Percentiles rank a stretch among this genome's conserved stretches.
Conservation (phyloP, 2,113 vertebrate genomes). For the Charina bottae region DNA sequence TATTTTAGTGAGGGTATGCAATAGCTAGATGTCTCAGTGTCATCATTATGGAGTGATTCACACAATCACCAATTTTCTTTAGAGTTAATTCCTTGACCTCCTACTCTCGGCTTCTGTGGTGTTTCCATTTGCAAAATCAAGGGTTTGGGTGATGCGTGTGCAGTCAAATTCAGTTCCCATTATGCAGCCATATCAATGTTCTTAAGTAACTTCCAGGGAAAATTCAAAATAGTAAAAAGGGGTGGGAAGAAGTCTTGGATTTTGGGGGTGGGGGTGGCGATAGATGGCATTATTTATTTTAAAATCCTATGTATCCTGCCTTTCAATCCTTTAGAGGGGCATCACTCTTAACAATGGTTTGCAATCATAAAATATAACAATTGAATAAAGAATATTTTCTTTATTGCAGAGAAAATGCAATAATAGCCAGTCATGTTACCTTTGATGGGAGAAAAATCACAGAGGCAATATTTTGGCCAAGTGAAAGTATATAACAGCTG, state of each 20-base stretch:
- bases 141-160: not conserved
- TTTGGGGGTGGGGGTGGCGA: not conserved
- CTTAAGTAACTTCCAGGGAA: not conserved
- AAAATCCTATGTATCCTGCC: not conserved
- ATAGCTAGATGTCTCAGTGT: not conserved
- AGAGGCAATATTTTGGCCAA: too few species aligned
- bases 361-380: not conserved
- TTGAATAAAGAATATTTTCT: not conserved
- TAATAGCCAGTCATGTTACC: too few species aligned
- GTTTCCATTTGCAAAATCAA: not conserved
- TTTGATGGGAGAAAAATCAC: too few species aligned
- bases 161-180: not conserved
- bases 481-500: too few species aligned
- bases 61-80: not conserved
- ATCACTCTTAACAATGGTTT: not conserved
- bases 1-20: too few species aligned
- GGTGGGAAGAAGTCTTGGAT: not conserved
- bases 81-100: too few species aligned
- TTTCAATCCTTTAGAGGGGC: not conserved
- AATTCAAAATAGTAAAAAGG: not conserved
- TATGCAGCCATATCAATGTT: not conserved
- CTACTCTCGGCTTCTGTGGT: not conserved
- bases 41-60: not conserved
- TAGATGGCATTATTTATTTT: not conserved
- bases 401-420: too few species aligned